phyloP scores from a whole-genome alignment of 2,888 invertebrate species.

The Atrina japonica region DNA sequence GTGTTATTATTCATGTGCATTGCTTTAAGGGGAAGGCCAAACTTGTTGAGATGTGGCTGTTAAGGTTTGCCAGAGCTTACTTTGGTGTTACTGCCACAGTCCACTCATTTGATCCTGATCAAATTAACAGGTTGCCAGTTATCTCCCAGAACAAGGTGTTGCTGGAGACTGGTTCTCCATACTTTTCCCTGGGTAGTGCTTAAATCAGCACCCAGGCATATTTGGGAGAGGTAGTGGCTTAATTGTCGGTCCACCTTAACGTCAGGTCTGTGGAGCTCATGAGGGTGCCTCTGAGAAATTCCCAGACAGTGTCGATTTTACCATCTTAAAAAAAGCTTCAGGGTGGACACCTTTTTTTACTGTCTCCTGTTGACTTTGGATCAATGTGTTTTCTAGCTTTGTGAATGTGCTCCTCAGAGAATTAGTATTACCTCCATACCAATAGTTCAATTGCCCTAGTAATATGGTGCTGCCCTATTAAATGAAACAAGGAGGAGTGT shows the following conservation, averaged over 20 bases:
- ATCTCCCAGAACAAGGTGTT: not conserved
- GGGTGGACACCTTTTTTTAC: too few species aligned
- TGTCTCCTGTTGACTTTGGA: too few species aligned
- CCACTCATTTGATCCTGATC: constrained; percentile 1
- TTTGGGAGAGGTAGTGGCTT: constrained; percentile 4
- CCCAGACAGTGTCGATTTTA: not conserved
- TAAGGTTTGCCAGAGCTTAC: constrained; percentile 5
- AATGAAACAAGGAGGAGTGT: too few species aligned
- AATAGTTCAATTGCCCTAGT: too few species aligned
- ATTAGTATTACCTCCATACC: too few species aligned
- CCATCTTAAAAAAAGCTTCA: too few species aligned
- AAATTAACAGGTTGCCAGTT: not conserved
- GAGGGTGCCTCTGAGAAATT: constrained; percentile 1
- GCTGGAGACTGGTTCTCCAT: constrained; percentile 10
- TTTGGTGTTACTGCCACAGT: not conserved
- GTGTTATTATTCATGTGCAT: constrained; percentile 16
- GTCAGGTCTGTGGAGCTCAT: not conserved
- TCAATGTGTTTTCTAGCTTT: too few species aligned
- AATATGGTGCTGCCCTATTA: too few species aligned
- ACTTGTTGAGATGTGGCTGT: constrained; percentile 8
- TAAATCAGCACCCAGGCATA: not conserved
- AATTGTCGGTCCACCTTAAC: not conserved
- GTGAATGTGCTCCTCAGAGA: too few species aligned
- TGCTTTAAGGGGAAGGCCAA: constrained; percentile 16
- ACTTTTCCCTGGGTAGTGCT: constrained; percentile 8